Conservation (phyloP, 2,888 invertebrate genomes). For the Amphimallon solstitiale region DNA sequence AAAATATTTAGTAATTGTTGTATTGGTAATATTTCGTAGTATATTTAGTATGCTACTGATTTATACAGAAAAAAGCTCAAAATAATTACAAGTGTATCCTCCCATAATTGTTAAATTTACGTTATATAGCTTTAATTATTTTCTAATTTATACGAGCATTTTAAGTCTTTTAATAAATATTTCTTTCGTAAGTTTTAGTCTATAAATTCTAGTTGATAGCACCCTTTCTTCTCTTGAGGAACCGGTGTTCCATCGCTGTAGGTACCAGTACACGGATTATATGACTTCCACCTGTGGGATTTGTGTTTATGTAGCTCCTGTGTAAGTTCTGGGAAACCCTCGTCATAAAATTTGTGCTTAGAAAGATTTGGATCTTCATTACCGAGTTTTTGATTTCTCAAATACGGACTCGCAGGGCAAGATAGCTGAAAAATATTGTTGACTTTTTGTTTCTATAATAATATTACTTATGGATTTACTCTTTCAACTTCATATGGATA, state of each 20-base stretch:
- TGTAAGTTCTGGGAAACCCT: slow-evolving; percentile 47
- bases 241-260: slow-evolving; percentile 50
- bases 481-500: slow-evolving; percentile 64
- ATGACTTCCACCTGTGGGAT: slow-evolving; percentile 43
- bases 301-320: slow-evolving; percentile 49
- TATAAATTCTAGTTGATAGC: slow-evolving; percentile 40
- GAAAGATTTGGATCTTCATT: slow-evolving; percentile 41
- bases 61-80: slow-evolving; percentile 44
- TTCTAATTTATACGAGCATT: slow-evolving; percentile 40
- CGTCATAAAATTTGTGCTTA: slow-evolving; percentile 53
- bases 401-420: slow-evolving; percentile 51
- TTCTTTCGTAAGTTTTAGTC: slow-evolving; percentile 47
- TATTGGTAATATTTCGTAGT: slow-evolving; percentile 42
- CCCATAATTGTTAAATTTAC: slow-evolving; percentile 32
- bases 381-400: slow-evolving; percentile 51
- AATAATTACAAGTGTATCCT: slow-evolving; percentile 23
- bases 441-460: neutral
- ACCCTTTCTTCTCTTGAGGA: slow-evolving; percentile 40
- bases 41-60: slow-evolving; percentile 43
- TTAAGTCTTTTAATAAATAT: slow-evolving; percentile 48
- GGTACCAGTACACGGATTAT: slow-evolving; percentile 50
- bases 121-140: slow-evolving; percentile 45
- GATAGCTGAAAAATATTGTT: slow-evolving; percentile 50
- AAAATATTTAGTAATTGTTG: slow-evolving; percentile 44
- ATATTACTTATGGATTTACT: slow-evolving; percentile 56